Evolutionary conservation across 2,888 invertebrate genomes (phyloP), one percentile per base, ranked within the genome.

Genomic region (Yponomeuta sedellus): DNA sequence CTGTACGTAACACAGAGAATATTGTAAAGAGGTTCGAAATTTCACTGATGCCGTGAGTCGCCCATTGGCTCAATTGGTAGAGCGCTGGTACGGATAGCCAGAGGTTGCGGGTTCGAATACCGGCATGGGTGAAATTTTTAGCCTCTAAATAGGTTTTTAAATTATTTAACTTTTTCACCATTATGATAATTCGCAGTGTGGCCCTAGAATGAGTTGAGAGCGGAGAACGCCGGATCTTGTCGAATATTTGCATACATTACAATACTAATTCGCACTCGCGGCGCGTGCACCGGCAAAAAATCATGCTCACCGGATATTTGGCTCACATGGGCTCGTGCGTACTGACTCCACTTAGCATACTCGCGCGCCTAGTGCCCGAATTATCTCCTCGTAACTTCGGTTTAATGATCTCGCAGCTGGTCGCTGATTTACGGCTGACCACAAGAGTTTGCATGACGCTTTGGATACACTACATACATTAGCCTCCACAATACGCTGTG

Each of bases 121-220:
- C n/a, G n/a, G n/a, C n/a, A n/a, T n/a, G n/a, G n/a, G n/a, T n/a
- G n/a, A n/a, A n/a, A n/a, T n/a, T n/a, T n/a, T n/a, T n/a, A n/a
- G n/a, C n/a, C n/a, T n/a, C n/a, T n/a, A n/a, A n/a, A n/a, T n/a
- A n/a, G n/a, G n/a, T n/a, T n/a, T n/a, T n/a, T n/a, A n/a, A n/a
- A 88, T 83, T 85, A 84, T 86, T 87, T 82, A 80, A 85, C 80
- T 86, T 87, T 86, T 86, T 85, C 82, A 79, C 81, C 81, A 83
- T 85, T 84, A 86, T 82, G 81, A 77, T 81, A 82, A 83, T 82
- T 67, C 64, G 75, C 71, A 74, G 71, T 72, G 73, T 77, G 81
- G 83, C 86, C 85, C 88, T 86, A 85, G 83, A 82, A 85, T 84
- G 82, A 83, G 77, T 73, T 73, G 74, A 79, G 81, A 80, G 81